These are phyloP conservation scores for Ochotona princeps DNA, from an alignment of 2,113 vertebrate genomes.

Conservation along the genomic window DNA sequence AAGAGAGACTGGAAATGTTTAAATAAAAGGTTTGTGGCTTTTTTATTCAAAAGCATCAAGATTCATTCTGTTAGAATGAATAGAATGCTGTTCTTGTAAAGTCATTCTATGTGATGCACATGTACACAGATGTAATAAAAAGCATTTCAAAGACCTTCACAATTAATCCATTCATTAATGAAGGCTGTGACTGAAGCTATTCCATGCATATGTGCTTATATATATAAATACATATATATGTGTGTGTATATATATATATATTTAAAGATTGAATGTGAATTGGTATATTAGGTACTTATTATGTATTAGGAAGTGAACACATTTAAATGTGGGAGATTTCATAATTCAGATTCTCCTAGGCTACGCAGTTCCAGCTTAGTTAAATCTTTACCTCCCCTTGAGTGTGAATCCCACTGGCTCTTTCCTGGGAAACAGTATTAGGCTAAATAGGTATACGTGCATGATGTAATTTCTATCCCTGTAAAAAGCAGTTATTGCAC, in stretches of 20 bases:
- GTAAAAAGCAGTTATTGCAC: slow-evolving; percentile 75
- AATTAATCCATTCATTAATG: slow-evolving; percentile 3
- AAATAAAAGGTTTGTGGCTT: slow-evolving; percentile 17
- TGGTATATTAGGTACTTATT: slow-evolving; percentile 45
- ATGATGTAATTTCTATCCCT: slow-evolving; percentile 75
- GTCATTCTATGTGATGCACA: neutral
- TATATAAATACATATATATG: neutral
- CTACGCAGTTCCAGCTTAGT: slow-evolving; percentile 61
- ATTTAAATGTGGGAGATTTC: neutral
- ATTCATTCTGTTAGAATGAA: neutral
- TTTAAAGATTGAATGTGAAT: slow-evolving; percentile 7
- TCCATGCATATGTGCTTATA: neutral
- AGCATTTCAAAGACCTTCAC: neutral
- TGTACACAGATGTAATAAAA: neutral
- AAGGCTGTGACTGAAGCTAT: neutral
- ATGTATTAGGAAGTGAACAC: slow-evolving; percentile 52
- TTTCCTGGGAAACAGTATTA: slow-evolving; percentile 67
- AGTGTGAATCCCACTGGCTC: slow-evolving; percentile 69
- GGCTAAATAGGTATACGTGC: slow-evolving; percentile 58
- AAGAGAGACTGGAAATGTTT: neutral
- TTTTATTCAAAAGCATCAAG: neutral
- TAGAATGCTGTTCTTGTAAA: neutral
- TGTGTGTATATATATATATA: neutral
- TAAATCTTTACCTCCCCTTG: slow-evolving; percentile 63
- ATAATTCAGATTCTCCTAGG: neutral